Evolutionary conservation across 2,888 invertebrate genomes (phyloP), one percentile per base, ranked within the genome.

Genomic region (Noctua comes): DNA sequence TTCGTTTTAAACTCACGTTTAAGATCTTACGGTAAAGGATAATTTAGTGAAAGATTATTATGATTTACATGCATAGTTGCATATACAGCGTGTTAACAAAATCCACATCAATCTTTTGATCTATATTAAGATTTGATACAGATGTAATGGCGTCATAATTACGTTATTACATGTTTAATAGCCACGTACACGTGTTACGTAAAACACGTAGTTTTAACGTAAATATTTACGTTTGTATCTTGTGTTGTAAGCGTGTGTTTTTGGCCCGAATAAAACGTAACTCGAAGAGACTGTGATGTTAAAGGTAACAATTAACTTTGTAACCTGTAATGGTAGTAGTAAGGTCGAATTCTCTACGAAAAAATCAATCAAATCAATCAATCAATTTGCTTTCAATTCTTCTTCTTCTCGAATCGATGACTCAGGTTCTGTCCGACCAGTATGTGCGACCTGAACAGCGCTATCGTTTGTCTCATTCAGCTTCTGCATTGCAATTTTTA

Each of bases 161-260:
- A 76, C 71, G 54, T 57, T 82, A 82, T 73, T 31, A 78, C 62
- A 36, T 18, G 75, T 65, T 85, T 82, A 68, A 76, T 62, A 71
- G 31, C n/a, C 54, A 43, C 18, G 65, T 57, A n/a, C 76, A 76
- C 71, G 83, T 76, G 86, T 66, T 65, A 80, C 76, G 81, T 86
- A 69, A 81, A 79, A 84, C 64, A 18, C 75, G 73, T 83, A 77
- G 74, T 6, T 79, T 71, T 64, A 73, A 85, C 66, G 65, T 85
- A 86, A 85, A 85, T 79, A 79, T 79, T 79, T 70, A 85, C 59
- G 40, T 68, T 62, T 51, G 2, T 54, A 40, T 21, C 68, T 73
- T 69, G 64, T 68, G 64, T 48, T 70, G 65, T 78, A 57, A 36
- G 40, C 72, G 62, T 78, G 78, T 79, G 70, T 71, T 79, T 73